A percentile compares a stretch with the other conserved stretches of the same genome.
Evolutionary conservation across 2,888 invertebrate species (phyloP).

Genomic region (Atethmia centrago): DNA sequence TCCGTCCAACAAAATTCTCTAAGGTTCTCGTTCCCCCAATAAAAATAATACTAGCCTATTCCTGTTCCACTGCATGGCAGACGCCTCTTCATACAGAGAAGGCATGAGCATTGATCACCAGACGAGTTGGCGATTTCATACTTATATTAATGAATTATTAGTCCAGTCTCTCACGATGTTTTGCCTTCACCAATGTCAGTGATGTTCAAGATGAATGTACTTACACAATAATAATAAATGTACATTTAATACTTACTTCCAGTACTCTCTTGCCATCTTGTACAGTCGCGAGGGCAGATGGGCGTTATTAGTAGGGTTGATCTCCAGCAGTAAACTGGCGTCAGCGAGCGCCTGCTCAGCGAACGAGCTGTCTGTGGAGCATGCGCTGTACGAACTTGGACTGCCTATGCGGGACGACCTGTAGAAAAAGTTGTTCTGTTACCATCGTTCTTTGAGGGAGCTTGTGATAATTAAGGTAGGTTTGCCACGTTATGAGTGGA

Average conservation of each 20-base stretch:
- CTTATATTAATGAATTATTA: no score
- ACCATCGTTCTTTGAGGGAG: neutral
- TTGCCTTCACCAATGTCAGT: no score
- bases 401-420: constrained; percentile 85
- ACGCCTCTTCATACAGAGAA: no score
- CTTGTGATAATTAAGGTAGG: neutral
- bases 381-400: constrained; percentile 83
- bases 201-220: no score
- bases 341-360: constrained; percentile 87
- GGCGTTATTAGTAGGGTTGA: constrained; percentile 83
- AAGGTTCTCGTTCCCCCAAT: no score
- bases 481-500: neutral
- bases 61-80: no score
- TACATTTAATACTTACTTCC: constrained; percentile 92
- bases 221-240: neutral
- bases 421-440: constrained; percentile 9
- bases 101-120: no score
- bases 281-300: constrained; percentile 94
- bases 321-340: constrained; percentile 83
- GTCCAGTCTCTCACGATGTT: no score
- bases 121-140: no score
- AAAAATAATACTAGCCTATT: no score
- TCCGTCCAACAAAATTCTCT: no score
- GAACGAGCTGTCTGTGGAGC: constrained; percentile 90
- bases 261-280: constrained; percentile 95